These are phyloP conservation scores for Hydrozoanthus tunicans DNA, from an alignment of 64 coral and sea anemone genomes.

Conservation along the genomic window DNA sequence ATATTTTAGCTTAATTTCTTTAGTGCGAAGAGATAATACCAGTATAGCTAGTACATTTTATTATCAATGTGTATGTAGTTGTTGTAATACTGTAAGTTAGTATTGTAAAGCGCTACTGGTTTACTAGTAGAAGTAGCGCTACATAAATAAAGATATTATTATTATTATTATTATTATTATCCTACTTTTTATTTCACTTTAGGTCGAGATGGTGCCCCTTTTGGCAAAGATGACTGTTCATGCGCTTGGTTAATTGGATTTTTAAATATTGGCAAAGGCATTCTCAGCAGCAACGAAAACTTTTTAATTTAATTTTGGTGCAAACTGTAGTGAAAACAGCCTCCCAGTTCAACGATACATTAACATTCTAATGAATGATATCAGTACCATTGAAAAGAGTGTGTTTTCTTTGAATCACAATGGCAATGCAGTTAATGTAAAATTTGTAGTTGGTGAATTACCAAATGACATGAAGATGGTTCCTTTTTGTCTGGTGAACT, in stretches of 20 bases:
- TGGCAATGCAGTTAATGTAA: constrained; percentile 6
- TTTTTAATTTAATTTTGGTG: constrained; percentile 38
- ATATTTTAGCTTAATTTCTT: background rate
- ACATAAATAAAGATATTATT: too few species aligned
- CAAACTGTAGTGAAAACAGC: constrained; percentile 53
- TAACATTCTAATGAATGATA: background rate
- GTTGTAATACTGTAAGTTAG: too few species aligned
- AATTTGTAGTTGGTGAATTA: constrained; percentile 55
- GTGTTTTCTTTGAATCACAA: background rate
- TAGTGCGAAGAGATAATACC: background rate
- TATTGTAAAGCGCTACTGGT: too few species aligned
- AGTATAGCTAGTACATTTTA: background rate
- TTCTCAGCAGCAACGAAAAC: constrained; percentile 51
- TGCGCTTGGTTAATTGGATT: constrained; percentile 47
- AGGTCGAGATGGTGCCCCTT: constrained; percentile 8
- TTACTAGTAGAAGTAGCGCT: too few species aligned
- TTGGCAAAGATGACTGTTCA: constrained; percentile 53
- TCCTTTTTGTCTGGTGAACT: constrained; percentile 48
- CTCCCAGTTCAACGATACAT: constrained; percentile 13
- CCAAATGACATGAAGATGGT: constrained; percentile 83
- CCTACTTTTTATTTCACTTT: too few species aligned
- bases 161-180: too few species aligned
- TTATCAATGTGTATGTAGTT: too few species aligned
- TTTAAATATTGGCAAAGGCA: constrained; percentile 29
- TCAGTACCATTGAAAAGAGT: background rate